These are phyloP conservation scores for Acrossocheilus fasciatus DNA, from an alignment of 2,797 vertebrate genomes.

Conservation along the genomic window DNA sequence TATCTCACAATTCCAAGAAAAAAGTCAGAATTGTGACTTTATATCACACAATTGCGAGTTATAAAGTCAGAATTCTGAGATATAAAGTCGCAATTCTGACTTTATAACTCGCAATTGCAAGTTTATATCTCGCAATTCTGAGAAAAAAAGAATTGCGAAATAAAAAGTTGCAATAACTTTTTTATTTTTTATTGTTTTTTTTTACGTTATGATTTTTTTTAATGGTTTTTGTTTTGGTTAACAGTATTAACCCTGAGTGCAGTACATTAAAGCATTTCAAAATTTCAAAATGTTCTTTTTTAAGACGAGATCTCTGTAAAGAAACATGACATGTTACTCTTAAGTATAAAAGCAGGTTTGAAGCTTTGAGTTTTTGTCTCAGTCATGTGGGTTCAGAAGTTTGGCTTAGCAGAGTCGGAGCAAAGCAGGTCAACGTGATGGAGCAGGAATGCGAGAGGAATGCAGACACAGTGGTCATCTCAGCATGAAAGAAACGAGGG, in stretches of 20 bases:
- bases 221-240: not conserved
- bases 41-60: too few species aligned
- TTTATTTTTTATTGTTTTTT: too few species aligned
- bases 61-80: too few species aligned
- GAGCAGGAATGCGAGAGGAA: constrained; percentile 44
- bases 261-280: not conserved
- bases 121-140: too few species aligned
- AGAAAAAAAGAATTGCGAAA: too few species aligned
- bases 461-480: constrained; percentile 47
- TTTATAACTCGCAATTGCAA: too few species aligned
- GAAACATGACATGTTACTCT: not conserved
- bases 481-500: constrained; percentile 30
- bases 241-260: not conserved
- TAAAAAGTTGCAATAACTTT: too few species aligned
- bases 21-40: too few species aligned
- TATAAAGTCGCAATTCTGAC: too few species aligned
- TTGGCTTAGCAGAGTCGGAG: constrained; percentile 12
- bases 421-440: constrained; percentile 42
- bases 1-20: too few species aligned
- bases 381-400: constrained; percentile 36
- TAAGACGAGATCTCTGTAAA: not conserved
- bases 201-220: not conserved
- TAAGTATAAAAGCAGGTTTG: constrained; percentile 1
- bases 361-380: constrained; percentile 14
- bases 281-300: not conserved